A percentile compares a stretch with the other conserved stretches of the same genome.
Conservation (phyloP, 2,888 invertebrate species). For the Cheilosia vernalis region DNA sequence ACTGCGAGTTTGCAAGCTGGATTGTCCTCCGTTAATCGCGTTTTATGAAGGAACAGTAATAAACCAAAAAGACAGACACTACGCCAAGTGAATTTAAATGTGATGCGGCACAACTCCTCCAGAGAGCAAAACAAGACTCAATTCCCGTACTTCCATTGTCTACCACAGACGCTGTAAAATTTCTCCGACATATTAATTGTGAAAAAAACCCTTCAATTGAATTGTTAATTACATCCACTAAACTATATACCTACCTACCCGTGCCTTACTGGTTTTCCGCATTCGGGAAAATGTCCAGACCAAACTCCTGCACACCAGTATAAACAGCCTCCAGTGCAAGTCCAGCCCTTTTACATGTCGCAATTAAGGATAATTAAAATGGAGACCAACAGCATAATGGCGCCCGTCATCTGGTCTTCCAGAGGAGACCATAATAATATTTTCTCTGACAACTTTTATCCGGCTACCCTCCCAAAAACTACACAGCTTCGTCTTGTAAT, state of each 20-base stretch:
- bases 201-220: constrained; percentile 39
- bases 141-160: too few relatives aligned
- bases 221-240: constrained; percentile 60
- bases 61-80: too few relatives aligned
- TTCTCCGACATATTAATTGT: not conserved
- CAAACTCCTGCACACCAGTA: constrained; percentile 53
- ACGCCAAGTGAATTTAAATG: too few relatives aligned
- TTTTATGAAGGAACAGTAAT: too few relatives aligned
- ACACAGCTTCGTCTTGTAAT: constrained; percentile 12
- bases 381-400: constrained; percentile 51
- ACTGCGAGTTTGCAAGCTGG: too few relatives aligned
- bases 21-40: too few relatives aligned
- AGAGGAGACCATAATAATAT: not conserved
- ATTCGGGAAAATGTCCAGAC: constrained; percentile 50
- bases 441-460: constrained; percentile 38
- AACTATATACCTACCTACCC: not conserved
- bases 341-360: constrained; percentile 51
- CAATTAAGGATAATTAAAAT: constrained; percentile 73
- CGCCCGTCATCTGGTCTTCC: constrained; percentile 38
- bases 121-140: too few relatives aligned
- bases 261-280: constrained; percentile 21
- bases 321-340: constrained; percentile 41
- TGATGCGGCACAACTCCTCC: too few relatives aligned
- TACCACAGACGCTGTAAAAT: too few relatives aligned
- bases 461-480: not conserved